Evolutionary conservation across 2,113 vertebrate species (phyloP).

Genomic region (Crotalus viridis): DNA sequence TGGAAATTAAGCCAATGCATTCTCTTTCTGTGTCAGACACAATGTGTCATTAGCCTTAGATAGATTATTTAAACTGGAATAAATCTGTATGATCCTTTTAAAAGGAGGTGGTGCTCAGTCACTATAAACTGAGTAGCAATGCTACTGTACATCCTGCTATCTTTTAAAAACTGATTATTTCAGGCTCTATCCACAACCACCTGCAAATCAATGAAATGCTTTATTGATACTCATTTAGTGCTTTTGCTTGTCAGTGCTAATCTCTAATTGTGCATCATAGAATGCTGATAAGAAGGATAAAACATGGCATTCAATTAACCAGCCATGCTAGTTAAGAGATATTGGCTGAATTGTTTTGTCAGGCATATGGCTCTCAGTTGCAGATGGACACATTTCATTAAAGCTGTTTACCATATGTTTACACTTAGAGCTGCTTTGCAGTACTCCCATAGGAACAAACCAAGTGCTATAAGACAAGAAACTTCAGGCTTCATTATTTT

Average conservation of each 20-base stretch:
- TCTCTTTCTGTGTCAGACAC: not conserved
- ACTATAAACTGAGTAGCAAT: conserved; percentile 28
- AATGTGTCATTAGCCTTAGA: not conserved
- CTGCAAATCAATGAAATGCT: conserved; percentile 51
- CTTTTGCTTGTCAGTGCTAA: conserved; percentile 49
- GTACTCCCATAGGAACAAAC: conserved; percentile 39
- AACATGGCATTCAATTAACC: conserved; percentile 60
- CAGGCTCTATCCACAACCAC: conserved; percentile 17
- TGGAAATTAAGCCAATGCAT: not conserved
- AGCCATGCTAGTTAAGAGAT: conserved; percentile 50
- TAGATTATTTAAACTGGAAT: not conserved
- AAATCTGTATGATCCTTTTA: conserved; percentile 23
- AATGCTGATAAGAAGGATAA: conserved; percentile 49
- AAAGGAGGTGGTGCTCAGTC: conserved; percentile 16
- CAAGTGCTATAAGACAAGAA: conserved; percentile 19
- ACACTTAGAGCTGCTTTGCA: conserved; percentile 6
- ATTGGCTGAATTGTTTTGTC: conserved; percentile 41
- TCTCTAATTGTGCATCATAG: conserved; percentile 45
- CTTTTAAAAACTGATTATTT: conserved; percentile 35
- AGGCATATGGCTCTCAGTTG: not conserved
- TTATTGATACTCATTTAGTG: conserved; percentile 50
- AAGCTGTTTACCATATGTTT: conserved; percentile 37
- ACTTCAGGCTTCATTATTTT: conserved; percentile 15
- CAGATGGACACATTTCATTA: conserved; percentile 39
- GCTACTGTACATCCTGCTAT: not conserved